Conservation (phyloP, 2,113 vertebrate species). For the Romanogobio albipinnatus region DNA sequence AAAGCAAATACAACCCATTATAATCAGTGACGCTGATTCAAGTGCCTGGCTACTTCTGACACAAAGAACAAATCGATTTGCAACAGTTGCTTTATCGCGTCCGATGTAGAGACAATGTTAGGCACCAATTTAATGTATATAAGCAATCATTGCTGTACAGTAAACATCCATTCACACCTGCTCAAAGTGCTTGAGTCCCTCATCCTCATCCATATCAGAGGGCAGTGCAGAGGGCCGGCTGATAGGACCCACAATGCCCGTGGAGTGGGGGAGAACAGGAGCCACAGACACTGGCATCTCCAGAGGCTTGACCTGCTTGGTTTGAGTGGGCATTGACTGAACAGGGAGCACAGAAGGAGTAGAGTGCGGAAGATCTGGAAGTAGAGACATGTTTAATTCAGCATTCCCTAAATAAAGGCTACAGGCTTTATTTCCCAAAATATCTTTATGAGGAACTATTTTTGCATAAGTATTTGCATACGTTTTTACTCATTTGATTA, state of each 20-base stretch:
- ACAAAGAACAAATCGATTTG: too few species aligned
- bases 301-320: constrained; percentile 74
- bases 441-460: not conserved
- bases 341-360: constrained; percentile 64
- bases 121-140: not conserved
- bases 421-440: not conserved
- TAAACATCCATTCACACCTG: constrained; percentile 76
- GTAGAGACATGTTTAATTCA: not conserved
- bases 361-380: constrained; percentile 64
- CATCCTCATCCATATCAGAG: constrained; percentile 92
- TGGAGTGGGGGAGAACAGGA: constrained; percentile 65
- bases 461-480: not conserved
- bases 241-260: constrained; percentile 68
- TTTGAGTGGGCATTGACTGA: constrained; percentile 52
- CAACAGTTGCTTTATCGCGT: too few species aligned
- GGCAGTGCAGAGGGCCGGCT: constrained; percentile 60
- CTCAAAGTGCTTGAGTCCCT: constrained; percentile 96
- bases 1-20: too few species aligned
- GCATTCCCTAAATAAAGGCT: not conserved
- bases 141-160: not conserved
- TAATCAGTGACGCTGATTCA: too few species aligned
- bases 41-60: too few species aligned
- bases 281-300: constrained; percentile 64
- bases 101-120: too few species aligned
- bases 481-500: not conserved